Percentiles rank a stretch among this genome's conserved stretches.
Conservation (phyloP, 37 sponge, comb jelly and placozoan species). For the Trichoplax adhaerens region DNA sequence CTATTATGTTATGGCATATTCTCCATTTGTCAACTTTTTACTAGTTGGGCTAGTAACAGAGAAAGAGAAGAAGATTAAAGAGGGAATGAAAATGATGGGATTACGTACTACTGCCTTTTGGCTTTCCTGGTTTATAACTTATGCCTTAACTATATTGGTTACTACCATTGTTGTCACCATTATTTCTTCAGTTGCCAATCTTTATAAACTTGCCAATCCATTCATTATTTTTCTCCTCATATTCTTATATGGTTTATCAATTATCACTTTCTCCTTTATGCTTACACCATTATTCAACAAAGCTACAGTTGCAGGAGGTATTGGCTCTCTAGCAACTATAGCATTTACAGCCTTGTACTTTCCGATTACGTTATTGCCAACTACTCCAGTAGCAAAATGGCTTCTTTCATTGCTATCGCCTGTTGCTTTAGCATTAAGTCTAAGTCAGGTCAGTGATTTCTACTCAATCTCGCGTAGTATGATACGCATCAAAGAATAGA, state of each 20-base stretch:
- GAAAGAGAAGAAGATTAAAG: conserved; percentile 21
- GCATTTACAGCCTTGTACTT: conserved; percentile 2
- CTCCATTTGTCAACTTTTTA: conserved; percentile 8
- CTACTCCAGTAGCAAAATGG: too few species aligned
- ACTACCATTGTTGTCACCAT: conserved; percentile 1
- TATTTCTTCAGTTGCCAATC: conserved; percentile 1
- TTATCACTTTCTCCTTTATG: conserved; percentile 7
- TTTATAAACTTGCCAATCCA: background rate
- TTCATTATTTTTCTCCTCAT: conserved; percentile 5
- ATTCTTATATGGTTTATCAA: conserved; percentile 3
- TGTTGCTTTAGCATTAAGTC: too few species aligned
- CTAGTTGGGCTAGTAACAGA: conserved; percentile 5
- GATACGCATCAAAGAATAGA: too few species aligned
- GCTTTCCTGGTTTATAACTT: conserved; percentile 9
- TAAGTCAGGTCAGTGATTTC: too few species aligned
- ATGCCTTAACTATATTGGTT: conserved; percentile 1
- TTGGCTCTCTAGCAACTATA: conserved; percentile 8
- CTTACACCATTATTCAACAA: conserved; percentile 10
- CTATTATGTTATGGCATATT: conserved; percentile 6
- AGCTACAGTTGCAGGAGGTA: conserved; percentile 6
- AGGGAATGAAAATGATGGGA: conserved; percentile 21
- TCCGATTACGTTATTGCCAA: background rate
- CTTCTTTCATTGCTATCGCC: too few species aligned
- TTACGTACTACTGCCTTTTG: conserved; percentile 4
- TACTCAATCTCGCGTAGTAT: too few species aligned